Conservation (phyloP, 1,140 invertebrate species). For the Dreissena rostriformis region DNA sequence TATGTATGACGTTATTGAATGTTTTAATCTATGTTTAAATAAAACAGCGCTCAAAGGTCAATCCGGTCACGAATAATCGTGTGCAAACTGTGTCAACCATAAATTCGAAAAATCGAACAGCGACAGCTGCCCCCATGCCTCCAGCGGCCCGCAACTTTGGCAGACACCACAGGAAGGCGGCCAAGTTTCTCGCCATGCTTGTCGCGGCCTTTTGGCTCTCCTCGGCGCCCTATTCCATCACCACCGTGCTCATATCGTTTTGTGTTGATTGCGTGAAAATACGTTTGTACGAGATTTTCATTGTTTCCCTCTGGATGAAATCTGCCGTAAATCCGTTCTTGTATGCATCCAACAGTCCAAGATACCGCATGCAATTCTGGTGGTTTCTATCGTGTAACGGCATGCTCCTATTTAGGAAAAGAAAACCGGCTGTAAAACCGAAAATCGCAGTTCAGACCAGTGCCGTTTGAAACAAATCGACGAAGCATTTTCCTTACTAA, state of each 20-base stretch:
- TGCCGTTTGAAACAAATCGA: too few species aligned
- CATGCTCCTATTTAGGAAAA: too few species aligned
- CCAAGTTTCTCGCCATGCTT: conserved; percentile 59
- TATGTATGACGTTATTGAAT: conserved; percentile 59
- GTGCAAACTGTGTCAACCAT: too few species aligned
- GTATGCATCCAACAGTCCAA: conserved; percentile 65
- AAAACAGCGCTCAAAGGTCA: conserved; percentile 9
- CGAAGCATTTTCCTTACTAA: too few species aligned
- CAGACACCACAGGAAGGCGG: conserved; percentile 60
- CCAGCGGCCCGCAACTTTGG: neutral
- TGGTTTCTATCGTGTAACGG: conserved; percentile 51
- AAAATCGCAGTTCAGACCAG: too few species aligned
- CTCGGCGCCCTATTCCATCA: conserved; percentile 68
- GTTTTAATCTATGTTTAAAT: conserved; percentile 63
- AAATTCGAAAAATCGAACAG: too few species aligned
- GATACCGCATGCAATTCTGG: conserved; percentile 60
- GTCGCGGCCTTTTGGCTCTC: conserved; percentile 61
- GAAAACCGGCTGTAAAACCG: too few species aligned
- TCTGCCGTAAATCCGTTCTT: conserved; percentile 74
- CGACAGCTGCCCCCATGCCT: too few species aligned
- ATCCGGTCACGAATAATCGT: neutral
- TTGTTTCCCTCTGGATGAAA: conserved; percentile 74
- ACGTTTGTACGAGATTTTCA: conserved; percentile 68
- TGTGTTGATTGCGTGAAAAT: conserved; percentile 60
- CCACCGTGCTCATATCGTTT: conserved; percentile 65